Percentiles rank a stretch among this genome's conserved stretches.
Evolutionary conservation across 2,888 invertebrate species (phyloP).

Genomic region (Theretra japonica): DNA sequence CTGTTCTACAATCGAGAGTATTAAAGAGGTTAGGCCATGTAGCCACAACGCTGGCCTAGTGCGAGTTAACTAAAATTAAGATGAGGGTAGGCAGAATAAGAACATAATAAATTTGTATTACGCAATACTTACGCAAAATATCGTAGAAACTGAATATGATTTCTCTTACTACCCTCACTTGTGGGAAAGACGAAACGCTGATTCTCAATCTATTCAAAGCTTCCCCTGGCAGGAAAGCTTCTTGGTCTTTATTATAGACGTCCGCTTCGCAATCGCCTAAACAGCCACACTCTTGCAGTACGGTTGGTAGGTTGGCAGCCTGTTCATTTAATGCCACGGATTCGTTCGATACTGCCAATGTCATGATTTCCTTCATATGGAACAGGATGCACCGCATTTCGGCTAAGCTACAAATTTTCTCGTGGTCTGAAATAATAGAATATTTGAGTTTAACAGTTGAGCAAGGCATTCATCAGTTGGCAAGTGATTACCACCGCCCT

Average conservation of each 20-base stretch:
- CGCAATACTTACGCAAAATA: conserved; percentile 85
- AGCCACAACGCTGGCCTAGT: too few relatives aligned
- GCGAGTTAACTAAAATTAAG: too few relatives aligned
- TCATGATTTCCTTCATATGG: conserved; percentile 65
- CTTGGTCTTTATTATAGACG: conserved; percentile 65
- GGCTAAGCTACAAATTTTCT: conserved; percentile 66
- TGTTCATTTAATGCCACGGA: conserved; percentile 50
- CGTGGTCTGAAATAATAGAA: conserved; percentile 56
- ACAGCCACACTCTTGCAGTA: conserved; percentile 68
- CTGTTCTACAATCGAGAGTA: too few relatives aligned
- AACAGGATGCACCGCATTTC: conserved; percentile 67
- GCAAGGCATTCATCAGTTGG: too few relatives aligned
- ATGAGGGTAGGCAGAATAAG: too few relatives aligned
- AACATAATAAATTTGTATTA: too few relatives aligned
- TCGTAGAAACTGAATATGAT: conserved; percentile 89
- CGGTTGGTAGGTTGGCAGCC: conserved; percentile 55
- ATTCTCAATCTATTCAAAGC: conserved; percentile 61
- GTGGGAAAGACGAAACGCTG: conserved; percentile 87
- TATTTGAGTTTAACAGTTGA: background rate
- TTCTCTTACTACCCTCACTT: conserved; percentile 87
- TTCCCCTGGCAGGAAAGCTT: conserved; percentile 52
- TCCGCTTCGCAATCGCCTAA: conserved; percentile 69
- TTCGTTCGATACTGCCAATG: conserved; percentile 56
- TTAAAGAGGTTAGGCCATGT: too few relatives aligned
- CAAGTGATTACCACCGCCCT: too few relatives aligned